A percentile compares a stretch with the other conserved stretches of the same genome.
Evolutionary conservation across 1,140 invertebrate genomes (phyloP).

Genomic region (Leptonema lineaticorne): DNA sequence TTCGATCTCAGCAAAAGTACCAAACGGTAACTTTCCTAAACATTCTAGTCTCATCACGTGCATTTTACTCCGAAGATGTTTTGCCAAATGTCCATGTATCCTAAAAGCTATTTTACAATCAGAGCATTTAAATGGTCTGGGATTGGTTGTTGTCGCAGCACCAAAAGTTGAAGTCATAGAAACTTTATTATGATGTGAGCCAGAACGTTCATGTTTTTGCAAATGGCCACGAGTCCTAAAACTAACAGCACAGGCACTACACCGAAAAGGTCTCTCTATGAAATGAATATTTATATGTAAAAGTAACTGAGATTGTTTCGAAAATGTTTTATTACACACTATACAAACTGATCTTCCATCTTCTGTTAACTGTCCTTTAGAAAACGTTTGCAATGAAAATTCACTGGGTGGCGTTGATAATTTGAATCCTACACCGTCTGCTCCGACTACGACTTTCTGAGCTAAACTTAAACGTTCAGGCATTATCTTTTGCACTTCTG

Average conservation of each 20-base stretch:
- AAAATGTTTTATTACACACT: conserved; percentile 90
- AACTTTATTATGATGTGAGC: conserved; percentile 89
- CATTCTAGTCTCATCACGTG: conserved; percentile 96
- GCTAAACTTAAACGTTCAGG: conserved; percentile 47
- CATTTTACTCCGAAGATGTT: conserved; percentile 94
- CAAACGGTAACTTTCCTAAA: conserved; percentile 88
- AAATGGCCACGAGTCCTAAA: conserved; percentile 90
- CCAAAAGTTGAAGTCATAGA: conserved; percentile 85
- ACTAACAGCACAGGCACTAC: conserved; percentile 86
- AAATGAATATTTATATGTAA: conserved; percentile 96
- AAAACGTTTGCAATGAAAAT: conserved; percentile 48
- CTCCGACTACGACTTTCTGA: conserved; percentile 55
- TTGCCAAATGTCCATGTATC: conserved; percentile 93
- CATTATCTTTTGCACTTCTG: conserved; percentile 34
- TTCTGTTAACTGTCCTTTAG: conserved; percentile 60
- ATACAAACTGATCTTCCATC: conserved; percentile 82
- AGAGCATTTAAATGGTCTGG: conserved; percentile 89
- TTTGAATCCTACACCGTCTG: conserved; percentile 55
- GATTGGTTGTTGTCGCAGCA: conserved; percentile 82
- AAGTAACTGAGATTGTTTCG: conserved; percentile 83
- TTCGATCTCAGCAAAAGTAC: conserved; percentile 94
- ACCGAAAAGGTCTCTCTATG: conserved; percentile 88
- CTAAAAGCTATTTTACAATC: conserved; percentile 96
- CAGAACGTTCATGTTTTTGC: conserved; percentile 87
- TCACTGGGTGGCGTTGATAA: conserved; percentile 51